phyloP scores from a whole-genome alignment of 2,797 vertebrate genomes.

The Acanthis flammea region DNA sequence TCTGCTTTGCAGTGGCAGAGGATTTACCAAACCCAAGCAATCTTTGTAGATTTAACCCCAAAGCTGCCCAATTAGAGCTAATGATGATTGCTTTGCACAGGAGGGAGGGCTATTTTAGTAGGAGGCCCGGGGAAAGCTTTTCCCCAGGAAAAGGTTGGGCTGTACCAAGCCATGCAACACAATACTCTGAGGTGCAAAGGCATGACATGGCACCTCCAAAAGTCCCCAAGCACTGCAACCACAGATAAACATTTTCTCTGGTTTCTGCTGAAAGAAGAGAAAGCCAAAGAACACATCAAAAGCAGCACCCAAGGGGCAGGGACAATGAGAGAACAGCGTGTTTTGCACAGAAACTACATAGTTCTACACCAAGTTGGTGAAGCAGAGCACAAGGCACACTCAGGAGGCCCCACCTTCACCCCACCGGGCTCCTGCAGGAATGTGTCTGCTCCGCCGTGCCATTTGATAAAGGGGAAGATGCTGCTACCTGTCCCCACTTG shows the following conservation, averaged over 20 bases:
- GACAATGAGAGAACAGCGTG: neutral
- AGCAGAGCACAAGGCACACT: neutral
- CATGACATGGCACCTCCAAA: neutral
- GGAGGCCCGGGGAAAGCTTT: neutral
- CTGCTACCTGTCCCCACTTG: constrained; percentile 59
- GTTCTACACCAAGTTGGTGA: neutral
- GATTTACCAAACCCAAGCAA: constrained; percentile 56
- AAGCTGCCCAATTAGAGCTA: constrained; percentile 23
- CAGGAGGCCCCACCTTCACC: constrained; percentile 4
- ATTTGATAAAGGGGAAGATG: neutral
- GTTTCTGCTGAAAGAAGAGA: neutral
- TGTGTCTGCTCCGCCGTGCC: neutral
- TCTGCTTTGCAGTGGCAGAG: constrained; percentile 56
- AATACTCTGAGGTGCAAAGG: rapidly evolving
- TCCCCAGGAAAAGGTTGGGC: neutral
- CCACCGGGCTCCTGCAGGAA: neutral
- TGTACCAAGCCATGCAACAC: rapidly evolving
- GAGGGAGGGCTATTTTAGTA: neutral
- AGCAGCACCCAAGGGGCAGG: neutral
- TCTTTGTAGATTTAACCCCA: constrained; percentile 51
- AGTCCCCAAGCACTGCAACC: neutral
- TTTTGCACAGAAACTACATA: neutral
- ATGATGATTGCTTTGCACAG: neutral
- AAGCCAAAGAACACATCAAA: neutral
- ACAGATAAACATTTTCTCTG: neutral